Conservation (phyloP, 2,113 vertebrate species). For the Eubucco bourcierii region DNA sequence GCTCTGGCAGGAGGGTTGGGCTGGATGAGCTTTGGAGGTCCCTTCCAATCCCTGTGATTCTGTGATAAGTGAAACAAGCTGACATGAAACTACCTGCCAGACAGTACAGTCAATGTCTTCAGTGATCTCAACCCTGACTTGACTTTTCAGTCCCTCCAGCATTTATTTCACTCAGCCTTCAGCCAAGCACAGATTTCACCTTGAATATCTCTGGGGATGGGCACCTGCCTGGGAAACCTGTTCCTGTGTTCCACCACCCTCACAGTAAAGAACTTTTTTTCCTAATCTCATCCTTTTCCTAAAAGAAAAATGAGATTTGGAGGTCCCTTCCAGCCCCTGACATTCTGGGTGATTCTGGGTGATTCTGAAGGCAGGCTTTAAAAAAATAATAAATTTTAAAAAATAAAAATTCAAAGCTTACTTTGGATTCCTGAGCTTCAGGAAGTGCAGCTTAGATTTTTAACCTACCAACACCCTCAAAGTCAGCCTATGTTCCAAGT, state of each 20-base stretch:
- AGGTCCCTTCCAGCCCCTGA: neutral
- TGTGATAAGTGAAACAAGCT: too few species aligned
- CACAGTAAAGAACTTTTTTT: too few species aligned
- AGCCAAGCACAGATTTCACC: neutral
- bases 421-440: neutral
- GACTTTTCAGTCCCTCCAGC: neutral
- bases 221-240: too few species aligned
- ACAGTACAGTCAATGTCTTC: too few species aligned
- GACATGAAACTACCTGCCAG: too few species aligned
- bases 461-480: neutral
- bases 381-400: too few species aligned
- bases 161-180: neutral
- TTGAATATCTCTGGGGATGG: too few species aligned
- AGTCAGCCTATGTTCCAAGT: neutral
- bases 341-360: too few species aligned
- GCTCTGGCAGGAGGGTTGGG: too few species aligned
- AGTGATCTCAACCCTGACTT: neutral
- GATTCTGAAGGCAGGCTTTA: neutral
- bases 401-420: conserved; percentile 19
- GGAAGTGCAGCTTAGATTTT: conserved; percentile 47
- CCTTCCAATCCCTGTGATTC: neutral
- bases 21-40: neutral
- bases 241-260: too few species aligned
- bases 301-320: neutral
- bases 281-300: neutral